Base-by-base conservation (phyloP, 2,797 vertebrate species). In the Thaleichthys pacificus region DNA sequence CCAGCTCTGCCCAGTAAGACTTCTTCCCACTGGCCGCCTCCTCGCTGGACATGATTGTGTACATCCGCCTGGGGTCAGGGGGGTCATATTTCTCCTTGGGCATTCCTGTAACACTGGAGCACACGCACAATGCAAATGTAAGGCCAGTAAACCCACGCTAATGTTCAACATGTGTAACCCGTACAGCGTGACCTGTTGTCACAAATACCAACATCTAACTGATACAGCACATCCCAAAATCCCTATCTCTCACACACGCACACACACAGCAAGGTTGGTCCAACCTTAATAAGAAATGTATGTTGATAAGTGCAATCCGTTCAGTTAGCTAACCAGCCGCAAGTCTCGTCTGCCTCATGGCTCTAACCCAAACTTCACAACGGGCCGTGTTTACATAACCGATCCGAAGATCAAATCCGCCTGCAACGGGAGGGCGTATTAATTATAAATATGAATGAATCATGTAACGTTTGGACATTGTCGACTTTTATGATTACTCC, bases 11-110 rank as follows among this genome's bases (percentile, higher is more conserved):
- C 93, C 93, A 94, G 81, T 94, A 91, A 79, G 93, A 93, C 84
- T 93, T 94, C 85, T 94, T 94, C 62, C 93, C 93, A 54, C 92
- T 93, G 81, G 93, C 93, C 89, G 92, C 93, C 88, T 94, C 93
- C 81, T 94, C 93, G 80, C 92, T 91, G 89, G 93, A 94, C 93
- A 94, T 94, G 90, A 94, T 93, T 89, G 93, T 94, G 85, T 93
- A 93, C 92, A 94, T 93, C 91, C 91, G 93, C 91, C 93, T 92
- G 89, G 92, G 93, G 87, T 93, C 93, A 89, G 93, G 92, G 84
- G 92, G 66, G 17, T 68, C 17, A 19, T 68, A 68, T 14, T 51
- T 19, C 38, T 54, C 24, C 65, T 49, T 62, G 58, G 60, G 22
- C 61, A 70, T 70, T 30, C 26, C 51, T 66, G 42, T 17, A 56